Conservation (phyloP, 2,888 invertebrate genomes). For the Drosophila kambysellisi region DNA sequence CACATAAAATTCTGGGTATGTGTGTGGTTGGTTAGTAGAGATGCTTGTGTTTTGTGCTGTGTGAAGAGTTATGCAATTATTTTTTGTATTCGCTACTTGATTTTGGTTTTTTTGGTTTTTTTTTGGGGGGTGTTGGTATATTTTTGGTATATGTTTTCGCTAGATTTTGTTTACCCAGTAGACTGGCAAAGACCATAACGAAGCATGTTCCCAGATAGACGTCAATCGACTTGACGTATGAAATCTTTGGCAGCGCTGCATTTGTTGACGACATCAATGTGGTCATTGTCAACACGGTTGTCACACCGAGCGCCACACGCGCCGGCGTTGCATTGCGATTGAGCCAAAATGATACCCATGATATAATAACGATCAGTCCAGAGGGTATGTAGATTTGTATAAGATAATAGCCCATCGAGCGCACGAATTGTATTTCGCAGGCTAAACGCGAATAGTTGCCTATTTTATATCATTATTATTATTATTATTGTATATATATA, state of each 20-base stretch:
- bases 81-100: conserved; percentile 34
- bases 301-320: conserved; percentile 96
- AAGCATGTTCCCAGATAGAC: conserved; percentile 99
- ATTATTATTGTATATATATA: neutral
- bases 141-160: conserved; percentile 52
- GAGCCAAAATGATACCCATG: conserved; percentile 98
- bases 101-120: conserved; percentile 7
- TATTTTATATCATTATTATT: conserved; percentile 83
- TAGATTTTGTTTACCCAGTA: conserved; percentile 91
- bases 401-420: conserved; percentile 99
- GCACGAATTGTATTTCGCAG: conserved; percentile 98
- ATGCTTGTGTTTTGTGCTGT: conserved; percentile 34
- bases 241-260: conserved; percentile 98
- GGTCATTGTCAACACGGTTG: conserved; percentile 98
- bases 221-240: conserved; percentile 98
- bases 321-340: conserved; percentile 98
- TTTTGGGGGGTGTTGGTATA: conserved; percentile 25
- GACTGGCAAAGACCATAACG: conserved; percentile 99
- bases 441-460: conserved; percentile 98
- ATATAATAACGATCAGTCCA: conserved; percentile 98
- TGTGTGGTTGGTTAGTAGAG: conserved; percentile 28
- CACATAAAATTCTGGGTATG: conserved; percentile 26
- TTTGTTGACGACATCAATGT: conserved; percentile 98
- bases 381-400: conserved; percentile 99
- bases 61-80: conserved; percentile 17